phyloP scores from a whole-genome alignment of 2,888 invertebrate genomes.

The Thalpophila matura region DNA sequence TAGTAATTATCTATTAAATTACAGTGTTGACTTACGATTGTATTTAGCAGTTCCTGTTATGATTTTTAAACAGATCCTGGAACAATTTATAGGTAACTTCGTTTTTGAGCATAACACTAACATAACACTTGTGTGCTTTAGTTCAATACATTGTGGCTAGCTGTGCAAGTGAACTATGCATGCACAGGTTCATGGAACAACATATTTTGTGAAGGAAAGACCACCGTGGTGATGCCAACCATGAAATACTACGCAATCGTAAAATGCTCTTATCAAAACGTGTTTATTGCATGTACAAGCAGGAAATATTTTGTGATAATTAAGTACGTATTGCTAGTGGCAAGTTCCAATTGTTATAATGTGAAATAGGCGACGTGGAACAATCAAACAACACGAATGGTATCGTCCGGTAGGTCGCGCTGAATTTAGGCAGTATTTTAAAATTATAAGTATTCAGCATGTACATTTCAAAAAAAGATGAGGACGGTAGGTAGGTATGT shows the following conservation, averaged over 20 bases:
- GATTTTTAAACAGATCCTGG: slow-evolving; percentile 77
- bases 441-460: neutral
- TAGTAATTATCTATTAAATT: slow-evolving; percentile 34
- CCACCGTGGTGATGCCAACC: slow-evolving; percentile 30
- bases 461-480: neutral
- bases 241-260: slow-evolving; percentile 48
- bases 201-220: slow-evolving; percentile 19
- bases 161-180: slow-evolving; percentile 2
- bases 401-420: neutral
- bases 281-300: slow-evolving; percentile 50
- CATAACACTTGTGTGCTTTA: slow-evolving; percentile 7
- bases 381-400: neutral
- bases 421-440: neutral
- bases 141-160: slow-evolving; percentile 7
- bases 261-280: slow-evolving; percentile 59
- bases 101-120: slow-evolving; percentile 28
- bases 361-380: neutral
- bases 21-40: slow-evolving; percentile 73
- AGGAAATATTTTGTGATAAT: slow-evolving; percentile 37
- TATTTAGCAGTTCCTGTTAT: slow-evolving; percentile 66
- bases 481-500: slow-evolving; percentile 14
- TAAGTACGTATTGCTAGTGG: slow-evolving; percentile 35
- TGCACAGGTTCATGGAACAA: slow-evolving; percentile 4
- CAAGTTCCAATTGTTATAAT: slow-evolving; percentile 11
- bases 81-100: slow-evolving; percentile 74